Evolutionary conservation across 2,797 vertebrate species (phyloP).

Genomic region (Babyrousa celebensis): DNA sequence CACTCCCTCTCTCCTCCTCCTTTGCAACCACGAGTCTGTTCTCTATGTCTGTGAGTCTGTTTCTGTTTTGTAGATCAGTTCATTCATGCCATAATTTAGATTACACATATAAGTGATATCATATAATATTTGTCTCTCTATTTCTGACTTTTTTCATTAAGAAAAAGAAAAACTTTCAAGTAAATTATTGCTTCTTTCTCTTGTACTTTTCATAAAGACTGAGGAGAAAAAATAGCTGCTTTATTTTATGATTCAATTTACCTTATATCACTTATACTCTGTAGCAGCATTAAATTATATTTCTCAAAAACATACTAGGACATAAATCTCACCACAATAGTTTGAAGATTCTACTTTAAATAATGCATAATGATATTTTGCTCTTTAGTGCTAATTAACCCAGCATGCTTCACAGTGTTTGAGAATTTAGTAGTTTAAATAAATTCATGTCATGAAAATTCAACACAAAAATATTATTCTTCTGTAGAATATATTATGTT

Average conservation of each 20-base stretch:
- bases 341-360: conserved; percentile 74
- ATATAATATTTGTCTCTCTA: too few species aligned
- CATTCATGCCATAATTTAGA: too few species aligned
- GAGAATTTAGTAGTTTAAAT: conserved; percentile 77
- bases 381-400: conserved; percentile 70
- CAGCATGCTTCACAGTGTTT: conserved; percentile 71
- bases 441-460: conserved; percentile 78
- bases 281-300: conserved; percentile 37
- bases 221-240: background rate
- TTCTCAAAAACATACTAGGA: conserved; percentile 53
- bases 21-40: too few species aligned
- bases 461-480: conserved; percentile 71
- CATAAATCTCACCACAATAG: conserved; percentile 68
- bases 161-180: background rate
- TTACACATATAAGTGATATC: too few species aligned
- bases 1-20: too few species aligned
- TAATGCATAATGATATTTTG: conserved; percentile 69
- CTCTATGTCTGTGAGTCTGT: too few species aligned
- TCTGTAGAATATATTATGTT: conserved; percentile 39
- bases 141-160: background rate
- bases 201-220: background rate
- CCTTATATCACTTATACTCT: background rate
- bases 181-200: background rate
- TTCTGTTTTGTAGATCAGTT: too few species aligned
- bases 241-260: conserved; percentile 60